Conservation (phyloP, 2,888 invertebrate species). For the Nesidiocoris tenuis region DNA sequence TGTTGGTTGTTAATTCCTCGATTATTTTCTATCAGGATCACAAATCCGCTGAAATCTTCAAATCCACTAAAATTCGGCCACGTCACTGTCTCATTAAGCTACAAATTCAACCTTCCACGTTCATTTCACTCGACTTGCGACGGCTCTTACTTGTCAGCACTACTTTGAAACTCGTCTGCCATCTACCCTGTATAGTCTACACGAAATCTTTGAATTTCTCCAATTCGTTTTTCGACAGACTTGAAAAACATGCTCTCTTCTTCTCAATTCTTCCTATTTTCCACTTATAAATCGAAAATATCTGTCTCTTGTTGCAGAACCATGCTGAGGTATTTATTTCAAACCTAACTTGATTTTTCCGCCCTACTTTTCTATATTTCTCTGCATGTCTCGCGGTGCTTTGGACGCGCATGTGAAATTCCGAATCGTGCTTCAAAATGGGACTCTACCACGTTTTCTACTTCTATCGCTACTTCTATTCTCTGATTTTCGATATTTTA, state of each 20-base stretch:
- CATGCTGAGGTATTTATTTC: slow-evolving; percentile 51
- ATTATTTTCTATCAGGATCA: too few relatives aligned
- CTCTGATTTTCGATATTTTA: too few relatives aligned
- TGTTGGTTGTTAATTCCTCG: too few relatives aligned
- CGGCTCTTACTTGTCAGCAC: background rate
- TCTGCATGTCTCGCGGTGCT: slow-evolving; percentile 32
- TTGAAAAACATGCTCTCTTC: background rate
- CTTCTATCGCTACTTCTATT: too few relatives aligned
- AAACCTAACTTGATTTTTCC: slow-evolving; percentile 39
- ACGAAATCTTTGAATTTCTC: background rate
- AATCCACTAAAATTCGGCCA: too few relatives aligned
- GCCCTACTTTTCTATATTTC: slow-evolving; percentile 26
- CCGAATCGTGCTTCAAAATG: too few relatives aligned
- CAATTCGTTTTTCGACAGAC: background rate
- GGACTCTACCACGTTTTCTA: too few relatives aligned
- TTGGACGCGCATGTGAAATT: background rate
- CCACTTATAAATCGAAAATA: slow-evolving; percentile 22
- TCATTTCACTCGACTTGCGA: background rate
- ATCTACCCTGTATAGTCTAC: too few relatives aligned
- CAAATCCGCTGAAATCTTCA: too few relatives aligned
- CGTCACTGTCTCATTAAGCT: too few relatives aligned
- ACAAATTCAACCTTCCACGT: background rate
- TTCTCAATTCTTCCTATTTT: background rate
- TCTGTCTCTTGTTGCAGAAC: slow-evolving; percentile 50
- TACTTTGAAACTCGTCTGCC: background rate